phyloP scores from a whole-genome alignment of 2,797 vertebrate genomes.

The Centropyge bicolor region DNA sequence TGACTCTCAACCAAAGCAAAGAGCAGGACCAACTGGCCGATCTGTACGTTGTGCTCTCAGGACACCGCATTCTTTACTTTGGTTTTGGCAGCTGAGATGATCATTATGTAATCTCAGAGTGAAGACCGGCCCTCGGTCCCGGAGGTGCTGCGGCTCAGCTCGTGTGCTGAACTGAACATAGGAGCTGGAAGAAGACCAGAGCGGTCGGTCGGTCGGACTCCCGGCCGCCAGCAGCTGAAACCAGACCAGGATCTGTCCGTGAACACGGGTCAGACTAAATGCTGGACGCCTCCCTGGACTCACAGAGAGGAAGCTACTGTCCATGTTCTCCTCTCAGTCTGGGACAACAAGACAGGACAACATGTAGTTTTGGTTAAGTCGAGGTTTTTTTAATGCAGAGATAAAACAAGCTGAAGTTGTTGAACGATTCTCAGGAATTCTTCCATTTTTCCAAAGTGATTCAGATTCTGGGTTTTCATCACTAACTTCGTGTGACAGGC shows the following conservation, averaged over 20 bases:
- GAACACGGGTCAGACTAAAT: not conserved
- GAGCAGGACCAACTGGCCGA: not conserved
- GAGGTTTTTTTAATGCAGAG: no score
- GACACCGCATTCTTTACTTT: conserved; percentile 11
- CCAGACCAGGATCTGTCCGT: conserved; percentile 9
- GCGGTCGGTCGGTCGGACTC: not conserved
- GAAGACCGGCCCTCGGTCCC: conserved; percentile 4
- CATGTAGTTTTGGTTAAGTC: not conserved
- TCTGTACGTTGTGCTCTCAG: conserved; percentile 14
- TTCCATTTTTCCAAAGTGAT: not conserved
- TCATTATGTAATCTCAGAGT: conserved; percentile 21
- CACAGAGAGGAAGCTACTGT: not conserved
- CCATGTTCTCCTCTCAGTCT: not conserved
- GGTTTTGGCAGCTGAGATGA: not conserved
- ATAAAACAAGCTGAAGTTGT: not conserved
- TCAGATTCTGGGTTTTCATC: not conserved
- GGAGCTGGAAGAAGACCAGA: conserved; percentile 23
- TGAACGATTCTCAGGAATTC: conserved; percentile 1
- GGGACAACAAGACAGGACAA: not conserved
- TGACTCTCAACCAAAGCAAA: not conserved
- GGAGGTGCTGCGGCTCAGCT: conserved; percentile 11
- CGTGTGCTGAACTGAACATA: conserved; percentile 27
- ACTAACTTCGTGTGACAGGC: conserved; percentile 22
- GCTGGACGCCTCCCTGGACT: not conserved
- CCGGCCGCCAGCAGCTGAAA: conserved; percentile 6